These are phyloP conservation scores for Caenorhabditis sulstoni DNA, from an alignment of 2,888 invertebrate species.

Conservation along the genomic window DNA sequence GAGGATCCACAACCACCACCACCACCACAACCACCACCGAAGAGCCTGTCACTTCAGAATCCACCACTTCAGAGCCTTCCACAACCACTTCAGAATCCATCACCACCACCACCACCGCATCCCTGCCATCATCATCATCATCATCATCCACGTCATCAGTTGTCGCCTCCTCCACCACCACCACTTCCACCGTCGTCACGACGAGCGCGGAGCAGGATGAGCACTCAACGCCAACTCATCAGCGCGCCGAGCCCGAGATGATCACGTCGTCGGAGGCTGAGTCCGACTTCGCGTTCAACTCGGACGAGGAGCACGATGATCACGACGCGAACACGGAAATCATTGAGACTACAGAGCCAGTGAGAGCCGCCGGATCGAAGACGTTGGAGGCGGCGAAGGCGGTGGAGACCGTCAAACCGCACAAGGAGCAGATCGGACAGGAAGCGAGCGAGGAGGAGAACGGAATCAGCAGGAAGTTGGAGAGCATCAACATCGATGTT, in stretches of 20 bases:
- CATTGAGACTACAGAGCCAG: constrained; percentile 53
- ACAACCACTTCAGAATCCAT: constrained; percentile 8
- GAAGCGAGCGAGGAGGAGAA: constrained; percentile 12
- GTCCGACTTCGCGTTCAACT: constrained; percentile 56
- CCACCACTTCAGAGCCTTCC: constrained; percentile 19
- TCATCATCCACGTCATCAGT: constrained; percentile 4
- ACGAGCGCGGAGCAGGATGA: too few species aligned
- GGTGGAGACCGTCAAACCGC: constrained; percentile 39
- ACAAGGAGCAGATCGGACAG: constrained; percentile 30
- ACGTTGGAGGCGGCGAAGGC: constrained; percentile 51
- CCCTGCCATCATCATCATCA: constrained; percentile 26
- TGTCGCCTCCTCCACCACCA: constrained; percentile 16
- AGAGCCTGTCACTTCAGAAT: constrained; percentile 21
- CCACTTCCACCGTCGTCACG: constrained; percentile 5
- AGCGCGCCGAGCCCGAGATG: constrained; percentile 15
- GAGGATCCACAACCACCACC: constrained; percentile 44
- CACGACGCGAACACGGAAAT: constrained; percentile 55
- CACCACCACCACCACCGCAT: constrained; percentile 51
- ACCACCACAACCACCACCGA: constrained; percentile 24
- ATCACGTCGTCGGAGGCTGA: constrained; percentile 31
- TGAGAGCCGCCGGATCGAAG: constrained; percentile 44
- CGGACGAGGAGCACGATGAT: constrained; percentile 49
- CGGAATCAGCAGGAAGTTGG: constrained; percentile 36
- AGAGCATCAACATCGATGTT: constrained; percentile 43
- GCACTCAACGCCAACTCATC: constrained; percentile 4